A percentile compares a stretch with the other conserved stretches of the same genome.
phyloP scores from a whole-genome alignment of 2,888 invertebrate genomes.

The Calliphora vomitoria region DNA sequence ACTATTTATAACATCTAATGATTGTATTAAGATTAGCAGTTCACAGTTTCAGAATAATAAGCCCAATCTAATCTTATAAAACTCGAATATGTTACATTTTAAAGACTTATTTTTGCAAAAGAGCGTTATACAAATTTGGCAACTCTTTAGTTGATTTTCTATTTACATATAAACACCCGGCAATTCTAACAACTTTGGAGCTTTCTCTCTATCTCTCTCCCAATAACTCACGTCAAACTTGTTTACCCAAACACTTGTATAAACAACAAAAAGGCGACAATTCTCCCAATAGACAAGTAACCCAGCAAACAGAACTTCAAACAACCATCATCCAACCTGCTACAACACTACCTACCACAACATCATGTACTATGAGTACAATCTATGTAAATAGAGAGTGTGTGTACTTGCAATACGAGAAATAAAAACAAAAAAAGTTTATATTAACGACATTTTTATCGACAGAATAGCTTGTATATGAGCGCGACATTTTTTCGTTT shows the following conservation, averaged over 20 bases:
- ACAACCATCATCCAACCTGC: conserved; percentile 14
- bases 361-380: conserved; percentile 13
- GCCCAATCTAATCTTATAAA: too few species aligned
- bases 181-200: conserved; percentile 46
- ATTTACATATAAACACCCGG: conserved; percentile 50
- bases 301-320: conserved; percentile 26
- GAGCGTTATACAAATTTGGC: not conserved
- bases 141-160: conserved; percentile 17
- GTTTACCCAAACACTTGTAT: conserved; percentile 64
- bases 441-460: conserved; percentile 6
- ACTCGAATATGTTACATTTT: too few species aligned
- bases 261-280: conserved; percentile 1
- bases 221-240: conserved; percentile 51
- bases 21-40: too few species aligned
- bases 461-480: not conserved
- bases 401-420: conserved; percentile 8
- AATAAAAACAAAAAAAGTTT: conserved; percentile 28
- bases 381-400: conserved; percentile 21
- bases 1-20: too few species aligned
- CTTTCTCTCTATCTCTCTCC: conserved; percentile 41
- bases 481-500: not conserved
- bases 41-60: too few species aligned
- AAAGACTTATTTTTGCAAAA: too few species aligned
- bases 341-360: conserved; percentile 47
- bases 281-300: conserved; percentile 19